Base-by-base conservation (phyloP, 2,113 vertebrate species). In the Osmerus mordax region DNA sequence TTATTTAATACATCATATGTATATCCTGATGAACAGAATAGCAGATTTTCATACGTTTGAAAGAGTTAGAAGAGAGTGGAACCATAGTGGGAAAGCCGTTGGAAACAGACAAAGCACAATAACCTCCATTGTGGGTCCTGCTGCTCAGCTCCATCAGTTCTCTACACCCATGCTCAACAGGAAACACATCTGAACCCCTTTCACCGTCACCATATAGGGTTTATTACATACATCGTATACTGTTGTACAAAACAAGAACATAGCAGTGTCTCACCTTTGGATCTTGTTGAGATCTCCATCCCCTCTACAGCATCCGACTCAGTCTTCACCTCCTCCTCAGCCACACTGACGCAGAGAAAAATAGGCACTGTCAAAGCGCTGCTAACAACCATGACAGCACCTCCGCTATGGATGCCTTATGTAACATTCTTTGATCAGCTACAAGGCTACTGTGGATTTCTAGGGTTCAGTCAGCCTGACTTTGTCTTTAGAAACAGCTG, bases 211-310 rank as follows among this genome's bases (percentile, higher is more conserved):
- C 54, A 58, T 28, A 61, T 23, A 59, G 41, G 54, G 32, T 67
- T 13, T 61, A 56, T 56, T 3, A 56, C 15, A 16, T 56, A 9
- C 55, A n/a, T 15, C n/a, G 18, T 56, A 56, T 56, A 18, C 55
- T 60, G 58, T 23, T 19, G 11, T 60, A 7, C 41, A 61, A 61
- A 61, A 51, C 29, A 8, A 71, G 25, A 36, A 23, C 15, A 36
- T 23, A 9, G 7, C 1, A 52, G 78, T 69, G 19, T 15, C 91
- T 93, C 84, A 97, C 97, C 97, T 96, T 96, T 98, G 85, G 96
- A 98, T 87, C 96, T 92, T 86, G 96, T 99, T 79, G 96, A 94
- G 85, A 97, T 98, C 91, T 99, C 97, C 97, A 99, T 99, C 87
- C 88, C 94, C 90, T 97, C 95, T 78, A 89, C 89, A 86, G 89